Conservation (phyloP, 2,888 invertebrate genomes). For the Athetis lepigone region DNA sequence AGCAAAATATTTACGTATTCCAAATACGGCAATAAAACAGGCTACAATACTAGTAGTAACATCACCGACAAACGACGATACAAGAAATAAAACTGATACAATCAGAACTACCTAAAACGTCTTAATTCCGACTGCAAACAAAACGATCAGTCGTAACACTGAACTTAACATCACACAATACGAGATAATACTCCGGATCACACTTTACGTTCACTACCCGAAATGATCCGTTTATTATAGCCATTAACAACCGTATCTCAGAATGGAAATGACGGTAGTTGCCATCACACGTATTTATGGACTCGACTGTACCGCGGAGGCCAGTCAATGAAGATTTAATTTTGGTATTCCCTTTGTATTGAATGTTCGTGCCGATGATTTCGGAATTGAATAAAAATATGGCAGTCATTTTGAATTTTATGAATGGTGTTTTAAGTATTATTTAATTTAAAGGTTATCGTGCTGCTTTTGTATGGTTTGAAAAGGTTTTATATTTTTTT, state of each 20-base stretch:
- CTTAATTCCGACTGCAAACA: conserved; percentile 25
- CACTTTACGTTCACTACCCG: conserved; percentile 62
- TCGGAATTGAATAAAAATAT: conserved; percentile 37
- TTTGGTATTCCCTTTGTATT: conserved; percentile 42
- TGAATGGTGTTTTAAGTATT: background rate
- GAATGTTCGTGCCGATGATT: conserved; percentile 24
- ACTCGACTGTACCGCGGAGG: conserved; percentile 46
- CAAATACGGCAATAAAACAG: conserved; percentile 10
- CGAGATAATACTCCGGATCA: conserved; percentile 61
- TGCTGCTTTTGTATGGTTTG: too few relatives aligned
- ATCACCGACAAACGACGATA: conserved; percentile 9
- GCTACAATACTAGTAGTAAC: background rate
- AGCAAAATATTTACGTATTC: background rate
- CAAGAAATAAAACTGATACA: conserved; percentile 33
- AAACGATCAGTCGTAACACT: conserved; percentile 40
- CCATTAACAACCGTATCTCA: conserved; percentile 72
- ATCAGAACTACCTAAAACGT: conserved; percentile 30
- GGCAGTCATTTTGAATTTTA: conserved; percentile 13
- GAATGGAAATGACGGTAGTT: conserved; percentile 71
- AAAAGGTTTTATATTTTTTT: too few relatives aligned
- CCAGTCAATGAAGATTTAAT: conserved; percentile 55
- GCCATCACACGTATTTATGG: conserved; percentile 68
- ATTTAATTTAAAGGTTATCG: background rate
- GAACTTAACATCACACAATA: conserved; percentile 47
- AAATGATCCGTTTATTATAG: conserved; percentile 74